phyloP scores from a whole-genome alignment of 2,888 invertebrate species.

The Agrilus biguttatus region DNA sequence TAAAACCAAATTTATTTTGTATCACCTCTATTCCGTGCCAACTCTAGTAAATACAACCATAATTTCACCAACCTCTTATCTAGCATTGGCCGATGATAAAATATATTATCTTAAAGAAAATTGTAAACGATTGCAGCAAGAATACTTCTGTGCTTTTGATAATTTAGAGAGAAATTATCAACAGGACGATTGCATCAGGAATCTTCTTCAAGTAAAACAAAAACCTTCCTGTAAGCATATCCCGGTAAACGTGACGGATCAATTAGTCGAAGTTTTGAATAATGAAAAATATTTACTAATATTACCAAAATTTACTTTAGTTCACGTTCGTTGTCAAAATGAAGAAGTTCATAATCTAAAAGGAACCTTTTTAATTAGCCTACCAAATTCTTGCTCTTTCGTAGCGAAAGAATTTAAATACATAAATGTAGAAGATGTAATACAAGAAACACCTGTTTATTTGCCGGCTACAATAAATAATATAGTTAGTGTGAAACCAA shows the following conservation, averaged over 20 bases:
- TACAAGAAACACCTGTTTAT: background rate
- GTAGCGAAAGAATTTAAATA: background rate
- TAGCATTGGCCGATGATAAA: too few relatives aligned
- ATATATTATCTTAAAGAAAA: too few relatives aligned
- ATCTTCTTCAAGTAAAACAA: slow-evolving; percentile 1
- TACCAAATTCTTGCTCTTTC: background rate
- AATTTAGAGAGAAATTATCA: slow-evolving; percentile 1
- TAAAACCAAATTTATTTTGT: too few relatives aligned
- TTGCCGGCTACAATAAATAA: background rate
- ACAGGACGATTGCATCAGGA: background rate
- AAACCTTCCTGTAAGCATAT: background rate
- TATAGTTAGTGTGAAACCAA: background rate
- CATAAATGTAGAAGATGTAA: background rate
- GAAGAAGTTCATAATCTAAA: slow-evolving; percentile 1
- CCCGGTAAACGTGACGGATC: too few relatives aligned
- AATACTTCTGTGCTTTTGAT: background rate
- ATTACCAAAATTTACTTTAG: background rate
- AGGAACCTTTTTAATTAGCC: background rate
- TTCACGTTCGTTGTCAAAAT: background rate
- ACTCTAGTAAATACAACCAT: too few relatives aligned
- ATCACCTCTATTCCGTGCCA: too few relatives aligned
- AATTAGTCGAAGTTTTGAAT: too few relatives aligned
- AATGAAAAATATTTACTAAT: background rate
- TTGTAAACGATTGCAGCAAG: background rate
- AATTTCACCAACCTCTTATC: too few relatives aligned